Base-by-base conservation (phyloP, 2,797 vertebrate species). In the Callimico goeldii region DNA sequence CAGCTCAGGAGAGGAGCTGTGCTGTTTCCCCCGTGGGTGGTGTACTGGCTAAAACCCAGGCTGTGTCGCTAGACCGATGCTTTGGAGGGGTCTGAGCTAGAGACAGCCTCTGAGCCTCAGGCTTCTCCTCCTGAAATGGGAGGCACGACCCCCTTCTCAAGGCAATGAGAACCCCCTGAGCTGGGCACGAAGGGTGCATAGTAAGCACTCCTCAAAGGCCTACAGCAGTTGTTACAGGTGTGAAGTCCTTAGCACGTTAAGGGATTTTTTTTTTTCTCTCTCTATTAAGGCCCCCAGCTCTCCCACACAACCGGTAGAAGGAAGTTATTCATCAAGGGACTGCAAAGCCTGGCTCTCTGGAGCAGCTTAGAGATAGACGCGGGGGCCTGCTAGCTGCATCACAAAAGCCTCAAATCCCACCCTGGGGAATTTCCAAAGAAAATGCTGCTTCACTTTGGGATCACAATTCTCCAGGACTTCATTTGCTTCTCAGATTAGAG, bases 201-300 rank as follows among this genome's bases (percentile, higher is more conserved):
- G 43, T 2, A 7, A 52, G 12, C 5, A 1, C 12, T 9, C 48
- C 4, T 7, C 7, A 19, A 4, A 72, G 19, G 1, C 11, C 20
- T 2, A 2, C 39, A 6, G 84, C 4, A 9, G 2, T 26, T 67
- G 77, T 61, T 84, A 30, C 55, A 19, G n/a, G 39, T 14, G 9
- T 39, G 8, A 36, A 64, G 50, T 36, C 39, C 58, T 57, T 50
- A 55, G 17, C 41, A 41, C 20, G 13, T 20, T 14, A 14, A 79
- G 48, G 84, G 7, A 72, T 28, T 39, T 82, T 57, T 26, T 57
- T 36, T 28, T 39, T 82, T 57, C 22, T 57, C 22, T 48, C 87
- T 84, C n/a, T 52, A 20, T 15, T 2, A 52, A 85, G 87, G 30
- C 20, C 12, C 19, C 12, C n/a, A 33, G 61, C 24, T 46, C 57